Percentiles rank a stretch among this genome's conserved stretches.
These are phyloP conservation scores for Ptychadena robeensis DNA, from an alignment of 2,797 vertebrate species.

Conservation along the genomic window DNA sequence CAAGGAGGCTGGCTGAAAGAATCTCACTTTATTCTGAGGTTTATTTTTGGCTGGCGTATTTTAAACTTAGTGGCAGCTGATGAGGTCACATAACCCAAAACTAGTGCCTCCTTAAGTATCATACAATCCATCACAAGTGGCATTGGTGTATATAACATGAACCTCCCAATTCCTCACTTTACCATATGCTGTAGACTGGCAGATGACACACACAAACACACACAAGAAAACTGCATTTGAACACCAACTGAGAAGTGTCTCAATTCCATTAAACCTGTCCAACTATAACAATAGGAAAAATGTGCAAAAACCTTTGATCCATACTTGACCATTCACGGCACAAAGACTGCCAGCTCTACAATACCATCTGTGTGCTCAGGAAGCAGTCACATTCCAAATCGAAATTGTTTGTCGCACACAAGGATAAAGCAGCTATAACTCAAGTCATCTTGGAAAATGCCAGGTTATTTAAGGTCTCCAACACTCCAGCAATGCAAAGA, in stretches of 20 bases:
- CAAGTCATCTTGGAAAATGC: slow-evolving; percentile 5
- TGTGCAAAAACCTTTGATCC: background rate
- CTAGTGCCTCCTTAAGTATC: background rate
- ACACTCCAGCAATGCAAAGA: background rate
- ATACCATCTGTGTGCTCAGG: background rate
- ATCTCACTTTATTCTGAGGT: background rate
- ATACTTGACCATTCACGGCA: background rate
- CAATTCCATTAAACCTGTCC: background rate
- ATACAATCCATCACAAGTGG: background rate
- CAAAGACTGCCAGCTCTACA: too few relatives aligned
- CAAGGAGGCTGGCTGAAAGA: background rate
- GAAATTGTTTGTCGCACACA: slow-evolving; percentile 10
- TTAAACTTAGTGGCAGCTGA: background rate
- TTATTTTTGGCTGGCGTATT: background rate
- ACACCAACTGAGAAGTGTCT: background rate
- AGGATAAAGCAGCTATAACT: background rate
- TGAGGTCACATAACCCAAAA: background rate
- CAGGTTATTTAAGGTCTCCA: slow-evolving; percentile 27
- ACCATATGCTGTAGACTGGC: background rate
- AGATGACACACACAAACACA: too few relatives aligned
- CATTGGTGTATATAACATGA: background rate
- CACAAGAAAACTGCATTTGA: background rate
- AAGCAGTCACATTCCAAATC: background rate
- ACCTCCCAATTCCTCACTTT: background rate
- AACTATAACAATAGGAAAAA: background rate